These are phyloP conservation scores for Euplexia lucipara DNA, from an alignment of 2,888 invertebrate species.

Conservation along the genomic window DNA sequence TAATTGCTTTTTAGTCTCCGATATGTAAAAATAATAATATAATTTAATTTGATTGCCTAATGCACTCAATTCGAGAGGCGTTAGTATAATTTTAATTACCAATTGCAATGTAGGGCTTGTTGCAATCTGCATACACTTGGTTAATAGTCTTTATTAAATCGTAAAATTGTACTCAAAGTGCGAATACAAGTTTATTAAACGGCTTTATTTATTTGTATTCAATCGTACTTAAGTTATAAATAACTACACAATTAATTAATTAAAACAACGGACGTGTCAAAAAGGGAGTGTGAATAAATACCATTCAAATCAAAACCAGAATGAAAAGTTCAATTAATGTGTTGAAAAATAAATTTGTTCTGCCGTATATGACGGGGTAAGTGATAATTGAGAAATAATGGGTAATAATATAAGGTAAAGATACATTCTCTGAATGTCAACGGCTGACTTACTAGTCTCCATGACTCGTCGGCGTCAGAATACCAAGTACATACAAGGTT, in stretches of 20 bases:
- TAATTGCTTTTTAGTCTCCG: conserved; percentile 53
- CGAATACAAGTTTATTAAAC: conserved; percentile 15
- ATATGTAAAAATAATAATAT: conserved; percentile 48
- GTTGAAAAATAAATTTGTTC: conserved; percentile 35
- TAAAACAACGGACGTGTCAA: conserved; percentile 20
- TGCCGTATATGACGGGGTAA: conserved; percentile 21
- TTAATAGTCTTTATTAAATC: conserved; percentile 1
- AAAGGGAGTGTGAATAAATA: conserved; percentile 25
- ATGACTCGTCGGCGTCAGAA: conserved; percentile 14
- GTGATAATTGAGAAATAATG: conserved; percentile 42
- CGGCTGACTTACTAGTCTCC: conserved; percentile 9
- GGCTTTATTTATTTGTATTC: conserved; percentile 14
- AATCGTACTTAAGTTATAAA: conserved; percentile 19
- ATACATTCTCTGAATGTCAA: conserved; percentile 48
- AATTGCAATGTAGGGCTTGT: conserved; percentile 7
- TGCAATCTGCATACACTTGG: conserved; percentile 34
- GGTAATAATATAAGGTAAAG: conserved; percentile 31
- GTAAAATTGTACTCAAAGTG: conserved; percentile 15
- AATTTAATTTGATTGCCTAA: conserved; percentile 47
- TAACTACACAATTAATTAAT: conserved; percentile 24
- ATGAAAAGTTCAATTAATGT: conserved; percentile 41
- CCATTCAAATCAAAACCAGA: conserved; percentile 16
- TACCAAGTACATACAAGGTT: conserved; percentile 4
- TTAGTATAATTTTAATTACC: conserved; percentile 30
- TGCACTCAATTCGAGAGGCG: conserved; percentile 10